Percentiles rank a stretch among this genome's conserved stretches.
phyloP scores from a whole-genome alignment of 2,888 invertebrate species.

The Sinopyrophorus schimmeli region DNA sequence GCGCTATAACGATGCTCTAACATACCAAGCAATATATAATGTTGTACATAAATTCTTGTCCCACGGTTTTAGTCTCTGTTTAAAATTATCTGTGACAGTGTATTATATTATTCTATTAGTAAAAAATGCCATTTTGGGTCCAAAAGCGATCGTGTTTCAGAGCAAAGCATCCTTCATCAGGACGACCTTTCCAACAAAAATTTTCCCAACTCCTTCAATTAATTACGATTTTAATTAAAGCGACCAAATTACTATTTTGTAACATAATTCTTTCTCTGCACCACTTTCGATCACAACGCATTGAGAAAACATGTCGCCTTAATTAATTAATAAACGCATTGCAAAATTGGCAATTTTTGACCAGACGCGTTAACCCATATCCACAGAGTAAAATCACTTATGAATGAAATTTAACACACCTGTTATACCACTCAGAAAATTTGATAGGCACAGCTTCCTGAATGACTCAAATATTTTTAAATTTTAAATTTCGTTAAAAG shows the following conservation, averaged over 20 bases:
- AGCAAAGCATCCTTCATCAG: no score
- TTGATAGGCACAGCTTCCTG: no score
- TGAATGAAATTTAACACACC: constrained; percentile 2
- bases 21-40: constrained; percentile 48
- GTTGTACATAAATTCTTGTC: constrained; percentile 48
- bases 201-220: neutral
- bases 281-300: constrained; percentile 6
- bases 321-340: constrained; percentile 22
- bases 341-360: constrained; percentile 22
- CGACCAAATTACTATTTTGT: neutral
- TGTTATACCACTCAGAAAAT: constrained; percentile 2
- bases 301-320: constrained; percentile 8
- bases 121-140: constrained; percentile 13
- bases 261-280: neutral
- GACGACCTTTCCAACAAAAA: neutral
- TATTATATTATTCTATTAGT: constrained; percentile 36
- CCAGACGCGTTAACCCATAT: constrained; percentile 27
- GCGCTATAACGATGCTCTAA: constrained; percentile 47
- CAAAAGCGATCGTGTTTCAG: no score
- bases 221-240: neutral
- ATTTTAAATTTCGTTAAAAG: no score
- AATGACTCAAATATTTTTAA: no score
- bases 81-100: constrained; percentile 42
- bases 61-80: constrained; percentile 46
- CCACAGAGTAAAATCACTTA: constrained; percentile 10